These are phyloP conservation scores for Gibbula magus DNA, from an alignment of 2,888 invertebrate species.

Conservation along the genomic window DNA sequence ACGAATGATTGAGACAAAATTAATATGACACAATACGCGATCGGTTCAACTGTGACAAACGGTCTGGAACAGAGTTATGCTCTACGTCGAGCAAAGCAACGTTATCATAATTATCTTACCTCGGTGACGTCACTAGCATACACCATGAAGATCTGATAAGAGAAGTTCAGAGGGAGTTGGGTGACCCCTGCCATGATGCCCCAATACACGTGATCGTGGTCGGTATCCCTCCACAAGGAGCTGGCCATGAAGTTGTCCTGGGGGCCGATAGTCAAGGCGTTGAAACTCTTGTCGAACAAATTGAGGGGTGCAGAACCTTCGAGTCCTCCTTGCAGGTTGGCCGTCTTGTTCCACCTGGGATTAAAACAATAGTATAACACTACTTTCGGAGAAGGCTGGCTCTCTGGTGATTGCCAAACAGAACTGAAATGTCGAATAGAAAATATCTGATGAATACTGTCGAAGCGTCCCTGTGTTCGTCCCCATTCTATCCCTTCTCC, in stretches of 20 bases:
- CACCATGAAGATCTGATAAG: not conserved
- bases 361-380: not conserved
- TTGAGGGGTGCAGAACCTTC: not conserved
- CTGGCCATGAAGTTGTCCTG: slow-evolving; percentile 23
- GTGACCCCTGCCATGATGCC: slow-evolving; percentile 8
- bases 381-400: no score
- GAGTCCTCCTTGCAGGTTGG: not conserved
- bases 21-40: no score
- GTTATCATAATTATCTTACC: no score
- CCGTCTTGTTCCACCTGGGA: slow-evolving; percentile 21
- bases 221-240: slow-evolving; percentile 4
- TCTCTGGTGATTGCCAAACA: no score
- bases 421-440: no score
- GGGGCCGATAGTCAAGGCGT: not conserved
- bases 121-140: not conserved
- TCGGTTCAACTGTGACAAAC: no score
- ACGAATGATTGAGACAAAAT: no score
- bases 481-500: no score
- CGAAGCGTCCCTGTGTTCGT: no score
- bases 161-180: not conserved
- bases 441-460: no score
- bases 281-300: not conserved
- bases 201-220: slow-evolving; percentile 13
- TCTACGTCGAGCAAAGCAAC: no score
- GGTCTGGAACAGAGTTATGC: no score